phyloP scores from a whole-genome alignment of 2,888 invertebrate species.

The Eristalis intricaria region DNA sequence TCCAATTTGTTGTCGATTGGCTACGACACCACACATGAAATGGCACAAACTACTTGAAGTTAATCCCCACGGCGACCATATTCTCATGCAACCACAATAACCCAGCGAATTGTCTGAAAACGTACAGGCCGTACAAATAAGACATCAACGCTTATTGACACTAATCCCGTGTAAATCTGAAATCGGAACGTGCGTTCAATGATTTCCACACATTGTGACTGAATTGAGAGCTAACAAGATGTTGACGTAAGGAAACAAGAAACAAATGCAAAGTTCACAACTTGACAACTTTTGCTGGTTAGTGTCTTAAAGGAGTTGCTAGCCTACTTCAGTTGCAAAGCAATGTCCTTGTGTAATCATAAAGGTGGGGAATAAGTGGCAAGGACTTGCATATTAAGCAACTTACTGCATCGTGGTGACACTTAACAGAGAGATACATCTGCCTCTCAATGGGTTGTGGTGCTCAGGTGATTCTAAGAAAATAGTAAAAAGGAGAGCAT shows the following conservation, averaged over 20 bases:
- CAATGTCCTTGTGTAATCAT: background rate
- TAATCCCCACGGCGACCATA: constrained; percentile 12
- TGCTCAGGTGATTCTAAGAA: background rate
- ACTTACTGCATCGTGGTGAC: background rate
- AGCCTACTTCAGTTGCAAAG: background rate
- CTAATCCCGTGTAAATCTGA: constrained; percentile 1
- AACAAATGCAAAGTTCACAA: background rate
- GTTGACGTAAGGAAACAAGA: background rate
- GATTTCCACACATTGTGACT: background rate
- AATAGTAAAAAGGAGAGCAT: background rate
- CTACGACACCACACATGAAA: background rate
- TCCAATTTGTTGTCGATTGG: background rate
- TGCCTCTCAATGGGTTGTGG: background rate
- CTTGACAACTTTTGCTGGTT: background rate
- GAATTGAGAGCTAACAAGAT: background rate
- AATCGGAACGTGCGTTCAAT: background rate
- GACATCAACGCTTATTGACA: background rate
- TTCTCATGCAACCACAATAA: constrained; percentile 18
- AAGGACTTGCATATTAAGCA: background rate
- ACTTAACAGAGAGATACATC: background rate
- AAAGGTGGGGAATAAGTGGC: background rate
- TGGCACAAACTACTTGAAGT: background rate
- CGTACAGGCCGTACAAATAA: background rate
- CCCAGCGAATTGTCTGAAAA: background rate
- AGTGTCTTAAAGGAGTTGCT: background rate